phyloP scores from a whole-genome alignment of 1,140 invertebrate genomes.

The Calephelis virginiensis region DNA sequence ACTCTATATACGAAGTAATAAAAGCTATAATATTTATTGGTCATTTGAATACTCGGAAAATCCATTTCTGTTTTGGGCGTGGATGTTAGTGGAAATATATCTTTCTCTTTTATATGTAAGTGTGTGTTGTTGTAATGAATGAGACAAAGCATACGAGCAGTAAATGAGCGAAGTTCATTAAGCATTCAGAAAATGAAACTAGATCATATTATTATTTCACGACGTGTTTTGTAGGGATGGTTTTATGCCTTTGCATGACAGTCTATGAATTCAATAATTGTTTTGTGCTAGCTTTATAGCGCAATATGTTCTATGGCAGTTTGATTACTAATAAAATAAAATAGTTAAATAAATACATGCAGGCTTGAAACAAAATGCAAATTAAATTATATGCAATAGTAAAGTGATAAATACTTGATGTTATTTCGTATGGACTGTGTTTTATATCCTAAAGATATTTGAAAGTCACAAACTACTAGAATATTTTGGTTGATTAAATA shows the following conservation, averaged over 20 bases:
- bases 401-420: too few relatives aligned
- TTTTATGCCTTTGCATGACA: constrained; percentile 30
- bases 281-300: too few relatives aligned
- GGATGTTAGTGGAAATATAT: constrained; percentile 16
- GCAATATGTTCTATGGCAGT: neutral
- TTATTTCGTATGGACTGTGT: too few relatives aligned
- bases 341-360: too few relatives aligned
- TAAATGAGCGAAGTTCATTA: constrained; percentile 55
- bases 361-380: too few relatives aligned
- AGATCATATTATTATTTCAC: constrained; percentile 56
- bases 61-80: constrained; percentile 22
- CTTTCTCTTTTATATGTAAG: constrained; percentile 29
- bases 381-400: too few relatives aligned
- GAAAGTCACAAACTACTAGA: too few relatives aligned
- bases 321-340: neutral
- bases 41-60: constrained; percentile 18
- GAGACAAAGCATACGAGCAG: constrained; percentile 24
- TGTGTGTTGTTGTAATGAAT: constrained; percentile 22
- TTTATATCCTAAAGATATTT: too few relatives aligned
- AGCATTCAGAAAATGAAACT: constrained; percentile 60
- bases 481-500: too few relatives aligned
- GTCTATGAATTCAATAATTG: neutral
- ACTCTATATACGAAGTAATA: neutral
- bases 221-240: constrained; percentile 43
- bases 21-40: constrained; percentile 12